A percentile compares a stretch with the other conserved stretches of the same genome.
Evolutionary conservation across 2,797 vertebrate species (phyloP).

Genomic region (Antrozous pallidus): DNA sequence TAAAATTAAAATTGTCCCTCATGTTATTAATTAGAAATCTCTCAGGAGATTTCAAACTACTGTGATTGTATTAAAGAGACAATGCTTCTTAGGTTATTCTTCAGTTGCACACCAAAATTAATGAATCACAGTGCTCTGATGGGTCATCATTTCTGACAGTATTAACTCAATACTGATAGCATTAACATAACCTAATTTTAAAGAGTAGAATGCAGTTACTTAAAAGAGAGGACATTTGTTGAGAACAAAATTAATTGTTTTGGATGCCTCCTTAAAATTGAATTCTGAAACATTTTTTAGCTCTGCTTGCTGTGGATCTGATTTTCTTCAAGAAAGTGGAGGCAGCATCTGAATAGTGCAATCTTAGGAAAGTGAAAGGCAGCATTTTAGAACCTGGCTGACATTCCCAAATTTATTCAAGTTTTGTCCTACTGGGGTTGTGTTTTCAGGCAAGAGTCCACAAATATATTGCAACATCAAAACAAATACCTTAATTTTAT

Average conservation of each 20-base stretch:
- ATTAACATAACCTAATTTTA: slow-evolving; percentile 26
- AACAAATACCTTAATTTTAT: slow-evolving; percentile 39
- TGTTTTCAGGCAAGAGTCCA: slow-evolving; percentile 21
- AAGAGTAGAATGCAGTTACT: background rate
- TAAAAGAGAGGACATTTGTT: background rate
- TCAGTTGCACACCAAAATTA: background rate
- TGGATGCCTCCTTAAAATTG: slow-evolving; percentile 42
- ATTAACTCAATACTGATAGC: background rate
- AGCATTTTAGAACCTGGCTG: slow-evolving; percentile 1
- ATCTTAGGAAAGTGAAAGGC: background rate
- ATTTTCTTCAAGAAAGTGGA: slow-evolving; percentile 53
- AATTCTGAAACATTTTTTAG: slow-evolving; percentile 45
- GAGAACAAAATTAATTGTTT: slow-evolving; percentile 6
- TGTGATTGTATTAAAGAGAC: too few relatives aligned
- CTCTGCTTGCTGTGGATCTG: slow-evolving; percentile 33
- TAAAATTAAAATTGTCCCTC: background rate
- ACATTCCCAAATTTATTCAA: background rate
- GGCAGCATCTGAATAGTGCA: background rate
- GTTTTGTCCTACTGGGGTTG: background rate
- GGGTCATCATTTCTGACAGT: background rate
- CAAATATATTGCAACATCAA: background rate
- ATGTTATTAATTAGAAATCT: background rate
- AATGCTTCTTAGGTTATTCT: background rate
- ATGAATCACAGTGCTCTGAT: background rate
- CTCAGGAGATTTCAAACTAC: too few relatives aligned